Conservation (phyloP, 1,140 invertebrate genomes). For the Nomia melanderi region DNA sequence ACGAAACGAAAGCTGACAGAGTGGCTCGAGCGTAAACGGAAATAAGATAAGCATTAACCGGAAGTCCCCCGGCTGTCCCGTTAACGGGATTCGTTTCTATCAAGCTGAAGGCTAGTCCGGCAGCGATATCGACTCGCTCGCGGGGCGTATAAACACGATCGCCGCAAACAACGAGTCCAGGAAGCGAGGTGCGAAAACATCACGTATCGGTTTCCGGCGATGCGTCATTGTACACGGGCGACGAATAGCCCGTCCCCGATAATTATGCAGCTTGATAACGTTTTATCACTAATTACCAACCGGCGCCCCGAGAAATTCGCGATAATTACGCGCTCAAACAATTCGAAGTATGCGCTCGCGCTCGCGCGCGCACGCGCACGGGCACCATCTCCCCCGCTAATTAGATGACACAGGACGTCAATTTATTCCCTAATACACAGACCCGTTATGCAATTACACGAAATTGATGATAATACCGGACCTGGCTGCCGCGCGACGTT, state of each 20-base stretch:
- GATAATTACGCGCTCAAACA: conserved; percentile 47
- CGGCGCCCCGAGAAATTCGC: conserved; percentile 30
- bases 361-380: not conserved
- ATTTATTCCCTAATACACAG: conserved; percentile 43
- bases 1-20: no score
- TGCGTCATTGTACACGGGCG: conserved; percentile 11
- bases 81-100: conserved; percentile 39
- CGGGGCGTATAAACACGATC: not conserved
- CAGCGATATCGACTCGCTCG: not conserved
- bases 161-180: not conserved
- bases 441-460: conserved; percentile 43
- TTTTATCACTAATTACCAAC: conserved; percentile 45
- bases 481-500: not conserved
- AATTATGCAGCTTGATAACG: conserved; percentile 29
- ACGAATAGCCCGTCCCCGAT: not conserved
- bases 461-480: conserved; percentile 41
- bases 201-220: conserved; percentile 1
- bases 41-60: no score
- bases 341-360: conserved; percentile 42
- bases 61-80: not conserved
- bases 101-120: conserved; percentile 14
- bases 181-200: not conserved
- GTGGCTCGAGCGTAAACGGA: no score
- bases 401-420: conserved; percentile 49
- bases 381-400: conserved; percentile 10